Percentiles rank a stretch among this genome's conserved stretches.
phyloP scores from a whole-genome alignment of 2,113 vertebrate genomes.

The Amazona vittata region DNA sequence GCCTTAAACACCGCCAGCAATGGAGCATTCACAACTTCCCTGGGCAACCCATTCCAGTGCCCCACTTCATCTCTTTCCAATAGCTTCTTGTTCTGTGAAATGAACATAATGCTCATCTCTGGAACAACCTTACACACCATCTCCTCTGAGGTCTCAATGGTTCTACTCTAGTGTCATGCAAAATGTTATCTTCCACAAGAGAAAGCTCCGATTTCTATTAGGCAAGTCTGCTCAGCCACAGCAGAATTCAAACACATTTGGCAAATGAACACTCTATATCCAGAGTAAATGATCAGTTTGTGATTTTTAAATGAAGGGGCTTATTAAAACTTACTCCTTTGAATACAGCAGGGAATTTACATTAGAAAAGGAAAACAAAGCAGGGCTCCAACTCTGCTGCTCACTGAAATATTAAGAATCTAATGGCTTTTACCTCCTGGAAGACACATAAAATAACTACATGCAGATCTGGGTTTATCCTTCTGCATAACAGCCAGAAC shows the following conservation, averaged over 20 bases:
- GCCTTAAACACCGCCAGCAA: no score
- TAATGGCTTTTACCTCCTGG: background rate
- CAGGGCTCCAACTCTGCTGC: background rate
- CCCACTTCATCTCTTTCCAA: background rate
- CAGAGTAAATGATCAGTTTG: background rate
- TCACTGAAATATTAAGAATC: background rate
- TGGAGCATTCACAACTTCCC: no score
- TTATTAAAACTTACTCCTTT: background rate
- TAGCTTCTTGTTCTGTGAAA: background rate
- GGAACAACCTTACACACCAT: background rate
- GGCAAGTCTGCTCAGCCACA: background rate
- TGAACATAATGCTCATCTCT: background rate
- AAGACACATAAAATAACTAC: background rate
- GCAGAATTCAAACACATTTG: background rate
- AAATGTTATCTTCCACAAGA: background rate
- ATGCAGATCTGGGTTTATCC: background rate
- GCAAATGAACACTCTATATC: background rate
- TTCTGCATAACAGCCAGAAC: background rate
- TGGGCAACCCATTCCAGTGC: no score
- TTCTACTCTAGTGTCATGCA: background rate
- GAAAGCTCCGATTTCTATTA: background rate
- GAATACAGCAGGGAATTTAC: background rate
- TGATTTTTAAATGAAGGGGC: background rate
- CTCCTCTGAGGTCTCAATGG: background rate
- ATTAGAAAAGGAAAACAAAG: background rate